Evolutionary conservation across 2,888 invertebrate genomes (phyloP).

Genomic region (Acrobasis repandana): DNA sequence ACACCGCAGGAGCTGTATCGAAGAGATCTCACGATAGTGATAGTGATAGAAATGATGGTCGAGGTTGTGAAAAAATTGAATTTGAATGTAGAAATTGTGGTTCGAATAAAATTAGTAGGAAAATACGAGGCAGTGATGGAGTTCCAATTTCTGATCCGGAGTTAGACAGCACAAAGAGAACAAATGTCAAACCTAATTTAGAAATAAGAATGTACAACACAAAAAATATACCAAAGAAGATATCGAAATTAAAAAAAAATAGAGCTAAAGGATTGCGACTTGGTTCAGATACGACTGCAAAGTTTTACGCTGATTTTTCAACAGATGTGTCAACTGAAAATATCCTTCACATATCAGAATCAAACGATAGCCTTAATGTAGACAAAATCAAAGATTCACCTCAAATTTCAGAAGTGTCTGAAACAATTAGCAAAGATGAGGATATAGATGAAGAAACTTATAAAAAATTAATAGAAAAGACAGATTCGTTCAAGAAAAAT

Average conservation of each 20-base stretch:
- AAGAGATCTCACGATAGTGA: conserved; percentile 70
- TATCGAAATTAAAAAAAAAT: conserved; percentile 87
- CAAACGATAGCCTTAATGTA: conserved; percentile 83
- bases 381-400: conserved; percentile 57
- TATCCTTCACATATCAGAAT: conserved; percentile 85
- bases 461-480: conserved; percentile 76
- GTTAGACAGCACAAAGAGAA: conserved; percentile 56
- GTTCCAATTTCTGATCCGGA: conserved; percentile 65
- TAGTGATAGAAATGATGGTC: conserved; percentile 57
- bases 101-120: conserved; percentile 68
- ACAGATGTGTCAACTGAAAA: conserved; percentile 85
- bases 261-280: conserved; percentile 81
- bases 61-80: conserved; percentile 72
- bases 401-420: conserved; percentile 45
- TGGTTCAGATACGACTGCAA: conserved; percentile 80
- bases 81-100: conserved; percentile 77
- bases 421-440: conserved; percentile 68
- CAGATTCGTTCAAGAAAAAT: conserved; percentile 80
- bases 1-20: conserved; percentile 52
- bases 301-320: conserved; percentile 86
- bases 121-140: conserved; percentile 43
- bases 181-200: conserved; percentile 57
- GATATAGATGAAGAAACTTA: conserved; percentile 77
- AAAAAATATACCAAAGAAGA: conserved; percentile 87
- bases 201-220: conserved; percentile 85